phyloP scores from a whole-genome alignment of 2,113 vertebrate genomes.

The Tretioscincus oriximinensis region DNA sequence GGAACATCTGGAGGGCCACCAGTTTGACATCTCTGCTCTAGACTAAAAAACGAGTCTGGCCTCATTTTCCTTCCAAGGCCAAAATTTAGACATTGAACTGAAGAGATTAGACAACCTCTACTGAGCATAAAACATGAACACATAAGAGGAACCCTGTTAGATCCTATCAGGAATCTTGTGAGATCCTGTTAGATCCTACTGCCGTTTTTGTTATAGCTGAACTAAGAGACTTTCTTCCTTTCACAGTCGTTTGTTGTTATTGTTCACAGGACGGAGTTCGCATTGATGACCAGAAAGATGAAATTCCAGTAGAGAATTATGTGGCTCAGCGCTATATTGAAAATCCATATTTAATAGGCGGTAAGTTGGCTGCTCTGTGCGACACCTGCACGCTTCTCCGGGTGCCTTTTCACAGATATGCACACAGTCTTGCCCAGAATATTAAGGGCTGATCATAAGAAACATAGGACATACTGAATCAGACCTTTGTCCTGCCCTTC shows the following conservation, averaged over 20 bases:
- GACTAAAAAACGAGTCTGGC: background rate
- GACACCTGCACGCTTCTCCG: too few relatives aligned
- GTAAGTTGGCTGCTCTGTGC: slow-evolving; percentile 53
- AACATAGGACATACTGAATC: too few relatives aligned
- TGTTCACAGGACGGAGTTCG: slow-evolving; percentile 73
- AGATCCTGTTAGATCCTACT: background rate
- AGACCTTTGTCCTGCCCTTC: too few relatives aligned
- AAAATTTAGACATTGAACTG: too few relatives aligned
- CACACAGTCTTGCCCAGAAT: background rate
- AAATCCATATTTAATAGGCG: slow-evolving; percentile 88
- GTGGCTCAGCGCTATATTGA: slow-evolving; percentile 90
- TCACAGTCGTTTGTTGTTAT: background rate
- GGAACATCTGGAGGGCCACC: too few relatives aligned
- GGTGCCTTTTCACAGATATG: background rate
- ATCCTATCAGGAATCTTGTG: too few relatives aligned
- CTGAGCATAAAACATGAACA: too few relatives aligned
- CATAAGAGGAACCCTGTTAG: too few relatives aligned
- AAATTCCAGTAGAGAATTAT: slow-evolving; percentile 83
- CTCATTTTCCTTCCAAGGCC: background rate
- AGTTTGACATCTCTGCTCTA: too few relatives aligned
- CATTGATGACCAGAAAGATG: slow-evolving; percentile 85
- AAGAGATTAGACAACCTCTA: too few relatives aligned
- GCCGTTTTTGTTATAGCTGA: background rate
- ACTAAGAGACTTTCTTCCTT: background rate
- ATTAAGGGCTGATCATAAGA: too few relatives aligned